Percentiles rank a stretch among this genome's conserved stretches.
These are phyloP conservation scores for Thalassarche chlororhynchos DNA, from an alignment of 2,113 vertebrate species.

Conservation along the genomic window DNA sequence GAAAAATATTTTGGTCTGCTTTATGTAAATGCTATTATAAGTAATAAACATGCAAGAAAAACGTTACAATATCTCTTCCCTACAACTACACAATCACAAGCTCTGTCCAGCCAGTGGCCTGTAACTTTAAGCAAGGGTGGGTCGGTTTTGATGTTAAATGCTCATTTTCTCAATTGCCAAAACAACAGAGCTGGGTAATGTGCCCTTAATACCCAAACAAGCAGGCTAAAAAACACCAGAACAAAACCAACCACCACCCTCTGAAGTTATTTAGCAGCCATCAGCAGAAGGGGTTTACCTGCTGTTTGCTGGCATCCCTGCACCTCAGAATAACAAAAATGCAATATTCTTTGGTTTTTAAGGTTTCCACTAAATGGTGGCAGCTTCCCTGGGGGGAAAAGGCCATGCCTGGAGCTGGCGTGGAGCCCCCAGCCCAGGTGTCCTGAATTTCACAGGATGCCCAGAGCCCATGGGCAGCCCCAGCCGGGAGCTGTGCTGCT, in stretches of 20 bases:
- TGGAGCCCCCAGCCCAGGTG: neutral
- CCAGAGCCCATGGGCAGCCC: neutral
- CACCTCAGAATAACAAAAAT: neutral
- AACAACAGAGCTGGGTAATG: neutral
- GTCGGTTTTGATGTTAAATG: neutral
- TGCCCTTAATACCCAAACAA: neutral
- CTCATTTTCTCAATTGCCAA: neutral
- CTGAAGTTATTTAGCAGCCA: neutral
- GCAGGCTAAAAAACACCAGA: neutral
- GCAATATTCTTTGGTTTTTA: neutral
- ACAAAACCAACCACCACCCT: neutral
- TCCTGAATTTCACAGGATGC: too few relatives aligned
- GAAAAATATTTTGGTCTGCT: neutral
- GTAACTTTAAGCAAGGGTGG: neutral
- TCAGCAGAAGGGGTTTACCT: neutral
- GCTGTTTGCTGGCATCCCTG: neutral
- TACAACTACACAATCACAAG: neutral
- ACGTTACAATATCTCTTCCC: neutral
- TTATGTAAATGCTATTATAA: accelerated
- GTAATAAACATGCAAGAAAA: neutral
- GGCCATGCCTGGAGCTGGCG: accelerated
- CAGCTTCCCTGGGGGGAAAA: neutral
- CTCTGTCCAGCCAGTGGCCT: neutral
- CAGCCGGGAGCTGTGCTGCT: neutral
- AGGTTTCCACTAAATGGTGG: neutral